Conservation (phyloP, 1,140 invertebrate genomes). For the Drosophila triauraria region DNA sequence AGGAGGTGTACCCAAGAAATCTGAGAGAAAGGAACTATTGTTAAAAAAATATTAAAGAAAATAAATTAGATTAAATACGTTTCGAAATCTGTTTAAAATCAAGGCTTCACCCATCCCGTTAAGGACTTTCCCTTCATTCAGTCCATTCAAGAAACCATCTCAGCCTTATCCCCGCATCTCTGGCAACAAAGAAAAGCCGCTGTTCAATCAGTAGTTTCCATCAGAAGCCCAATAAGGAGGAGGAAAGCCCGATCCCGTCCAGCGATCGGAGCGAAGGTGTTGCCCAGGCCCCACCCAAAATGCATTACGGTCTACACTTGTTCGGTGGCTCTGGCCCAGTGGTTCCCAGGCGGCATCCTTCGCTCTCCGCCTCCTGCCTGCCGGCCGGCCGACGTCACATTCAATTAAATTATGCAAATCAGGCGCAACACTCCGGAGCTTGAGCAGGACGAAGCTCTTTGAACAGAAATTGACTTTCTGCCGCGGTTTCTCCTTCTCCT, state of each 20-base stretch:
- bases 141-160: constrained; percentile 6
- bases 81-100: neutral
- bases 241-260: constrained; percentile 18
- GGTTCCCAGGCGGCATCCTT: constrained; percentile 34
- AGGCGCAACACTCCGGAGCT: constrained; percentile 57
- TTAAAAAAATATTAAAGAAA: neutral
- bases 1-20: neutral
- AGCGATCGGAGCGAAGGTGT: constrained; percentile 52
- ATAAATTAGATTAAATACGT: neutral
- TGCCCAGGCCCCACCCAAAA: constrained; percentile 65
- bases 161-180: constrained; percentile 26
- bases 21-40: neutral
- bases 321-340: constrained; percentile 12
- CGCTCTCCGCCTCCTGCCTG: constrained; percentile 15
- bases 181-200: constrained; percentile 25
- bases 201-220: constrained; percentile 39
- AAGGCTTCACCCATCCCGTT: neutral
- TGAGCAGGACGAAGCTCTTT: constrained; percentile 46
- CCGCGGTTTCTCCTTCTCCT: neutral
- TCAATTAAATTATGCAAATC: constrained; percentile 85
- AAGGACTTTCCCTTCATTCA: neutral
- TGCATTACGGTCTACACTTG: constrained; percentile 76
- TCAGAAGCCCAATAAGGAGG: constrained; percentile 24
- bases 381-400: constrained; percentile 61
- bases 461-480: constrained; percentile 62